Conservation (phyloP, 2,797 vertebrate species). For the Megalops cyprinoides region DNA sequence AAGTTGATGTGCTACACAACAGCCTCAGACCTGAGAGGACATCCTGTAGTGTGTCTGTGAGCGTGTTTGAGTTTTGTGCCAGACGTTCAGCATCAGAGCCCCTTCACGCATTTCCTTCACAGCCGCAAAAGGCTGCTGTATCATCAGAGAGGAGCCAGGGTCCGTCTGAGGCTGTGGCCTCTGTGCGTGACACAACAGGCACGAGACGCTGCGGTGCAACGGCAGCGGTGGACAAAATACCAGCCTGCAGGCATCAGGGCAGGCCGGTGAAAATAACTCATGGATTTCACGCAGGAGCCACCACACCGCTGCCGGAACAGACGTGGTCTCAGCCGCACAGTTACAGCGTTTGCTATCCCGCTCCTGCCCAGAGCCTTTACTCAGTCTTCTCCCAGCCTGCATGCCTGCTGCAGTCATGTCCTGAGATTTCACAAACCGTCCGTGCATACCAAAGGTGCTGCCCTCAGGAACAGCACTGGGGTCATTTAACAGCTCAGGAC, state of each 20-base stretch:
- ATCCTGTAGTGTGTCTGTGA: too few species aligned
- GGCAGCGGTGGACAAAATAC: not conserved
- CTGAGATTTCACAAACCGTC: not conserved
- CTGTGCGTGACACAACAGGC: conserved; percentile 30
- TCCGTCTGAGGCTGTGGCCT: too few species aligned
- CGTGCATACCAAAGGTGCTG: not conserved
- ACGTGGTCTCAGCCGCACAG: not conserved
- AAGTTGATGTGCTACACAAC: too few species aligned
- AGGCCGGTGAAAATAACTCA: not conserved
- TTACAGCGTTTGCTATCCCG: not conserved
- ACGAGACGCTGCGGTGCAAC: not conserved
- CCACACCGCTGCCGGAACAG: not conserved
- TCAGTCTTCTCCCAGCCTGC: too few species aligned
- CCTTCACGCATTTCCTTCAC: too few species aligned
- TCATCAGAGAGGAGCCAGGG: too few species aligned
- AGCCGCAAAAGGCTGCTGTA: too few species aligned
- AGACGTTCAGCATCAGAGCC: too few species aligned
- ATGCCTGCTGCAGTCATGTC: not conserved
- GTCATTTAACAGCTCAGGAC: not conserved
- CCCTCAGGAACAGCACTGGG: not conserved
- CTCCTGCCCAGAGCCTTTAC: not conserved
- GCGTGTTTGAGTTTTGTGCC: too few species aligned
- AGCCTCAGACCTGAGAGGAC: too few species aligned
- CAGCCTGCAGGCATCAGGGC: not conserved
- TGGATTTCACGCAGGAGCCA: not conserved